These are phyloP conservation scores for Pyrocoelia pectoralis DNA, from an alignment of 2,888 invertebrate genomes.

Conservation along the genomic window DNA sequence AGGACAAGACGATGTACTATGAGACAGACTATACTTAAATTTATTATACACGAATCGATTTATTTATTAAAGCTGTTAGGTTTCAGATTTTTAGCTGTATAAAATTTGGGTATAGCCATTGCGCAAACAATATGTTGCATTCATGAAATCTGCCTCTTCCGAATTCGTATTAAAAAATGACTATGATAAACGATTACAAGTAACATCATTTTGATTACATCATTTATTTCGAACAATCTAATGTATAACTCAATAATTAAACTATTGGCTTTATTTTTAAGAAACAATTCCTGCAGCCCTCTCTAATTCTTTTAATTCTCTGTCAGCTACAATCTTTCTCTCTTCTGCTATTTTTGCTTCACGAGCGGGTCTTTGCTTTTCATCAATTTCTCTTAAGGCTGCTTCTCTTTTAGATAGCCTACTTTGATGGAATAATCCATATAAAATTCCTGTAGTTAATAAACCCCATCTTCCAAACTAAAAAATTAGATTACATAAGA, in stretches of 20 bases:
- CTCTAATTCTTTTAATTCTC: conserved; percentile 56
- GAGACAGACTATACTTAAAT: no score
- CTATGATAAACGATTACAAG: no score
- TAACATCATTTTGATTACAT: no score
- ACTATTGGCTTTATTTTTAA: neutral
- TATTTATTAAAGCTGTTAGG: no score
- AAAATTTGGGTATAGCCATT: no score
- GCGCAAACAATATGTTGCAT: no score
- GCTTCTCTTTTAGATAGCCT: conserved; percentile 73
- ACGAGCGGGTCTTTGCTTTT: conserved; percentile 71
- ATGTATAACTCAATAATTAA: neutral
- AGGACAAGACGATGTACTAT: no score
- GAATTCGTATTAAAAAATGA: no score
- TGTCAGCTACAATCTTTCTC: conserved; percentile 69
- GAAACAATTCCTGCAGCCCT: conserved; percentile 28
- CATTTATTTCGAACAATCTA: neutral
- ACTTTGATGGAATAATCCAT: conserved; percentile 77
- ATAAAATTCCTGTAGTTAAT: conserved; percentile 74
- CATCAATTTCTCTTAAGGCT: conserved; percentile 71
- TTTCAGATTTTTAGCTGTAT: no score
- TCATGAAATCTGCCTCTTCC: no score
- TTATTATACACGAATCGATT: no score
- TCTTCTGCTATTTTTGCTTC: conserved; percentile 78
- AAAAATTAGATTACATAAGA: conserved; percentile 41
- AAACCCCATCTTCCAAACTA: conserved; percentile 86